phyloP scores from a whole-genome alignment of 35 echinoderm and acorn worm genomes.

The Patiria miniata region DNA sequence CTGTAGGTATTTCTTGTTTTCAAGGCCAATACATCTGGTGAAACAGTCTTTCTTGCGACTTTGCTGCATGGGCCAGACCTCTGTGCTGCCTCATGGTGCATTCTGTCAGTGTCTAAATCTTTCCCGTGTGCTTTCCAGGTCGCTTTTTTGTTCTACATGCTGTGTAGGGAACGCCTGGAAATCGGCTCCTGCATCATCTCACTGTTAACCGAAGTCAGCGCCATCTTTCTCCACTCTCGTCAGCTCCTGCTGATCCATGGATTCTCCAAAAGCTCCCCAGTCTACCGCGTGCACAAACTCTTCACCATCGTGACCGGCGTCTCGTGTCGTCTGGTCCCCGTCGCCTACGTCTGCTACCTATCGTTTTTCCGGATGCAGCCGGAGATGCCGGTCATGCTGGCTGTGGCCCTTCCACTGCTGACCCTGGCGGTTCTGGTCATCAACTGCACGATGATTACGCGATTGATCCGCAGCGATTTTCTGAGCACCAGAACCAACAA shows the following conservation, averaged over 20 bases:
- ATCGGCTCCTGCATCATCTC: conserved; percentile 52
- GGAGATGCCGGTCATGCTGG: neutral
- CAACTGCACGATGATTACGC: conserved; percentile 48
- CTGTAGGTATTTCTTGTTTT: too few relatives aligned
- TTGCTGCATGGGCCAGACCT: too few relatives aligned
- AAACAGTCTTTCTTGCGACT: too few relatives aligned
- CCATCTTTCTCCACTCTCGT: conserved; percentile 81
- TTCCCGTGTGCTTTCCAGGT: neutral
- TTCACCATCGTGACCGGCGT: conserved; percentile 74
- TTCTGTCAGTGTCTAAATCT: too few relatives aligned
- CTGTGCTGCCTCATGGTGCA: too few relatives aligned
- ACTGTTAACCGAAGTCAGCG: conserved; percentile 72
- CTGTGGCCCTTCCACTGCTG: neutral
- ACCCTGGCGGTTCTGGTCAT: conserved; percentile 15
- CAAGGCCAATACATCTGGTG: too few relatives aligned
- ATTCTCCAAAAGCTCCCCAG: conserved; percentile 39
- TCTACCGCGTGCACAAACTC: conserved; percentile 52
- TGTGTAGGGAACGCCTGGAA: conserved; percentile 21
- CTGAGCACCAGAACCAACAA: conserved; percentile 9
- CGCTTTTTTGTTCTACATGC: conserved; percentile 37
- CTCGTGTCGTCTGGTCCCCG: conserved; percentile 52
- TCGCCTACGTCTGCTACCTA: conserved; percentile 11
- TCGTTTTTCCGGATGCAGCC: conserved; percentile 16
- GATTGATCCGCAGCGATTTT: conserved; percentile 68
- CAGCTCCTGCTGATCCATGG: conserved; percentile 84